Base-by-base conservation (phyloP, 2,113 vertebrate genomes). In the Myodes glareolus region DNA sequence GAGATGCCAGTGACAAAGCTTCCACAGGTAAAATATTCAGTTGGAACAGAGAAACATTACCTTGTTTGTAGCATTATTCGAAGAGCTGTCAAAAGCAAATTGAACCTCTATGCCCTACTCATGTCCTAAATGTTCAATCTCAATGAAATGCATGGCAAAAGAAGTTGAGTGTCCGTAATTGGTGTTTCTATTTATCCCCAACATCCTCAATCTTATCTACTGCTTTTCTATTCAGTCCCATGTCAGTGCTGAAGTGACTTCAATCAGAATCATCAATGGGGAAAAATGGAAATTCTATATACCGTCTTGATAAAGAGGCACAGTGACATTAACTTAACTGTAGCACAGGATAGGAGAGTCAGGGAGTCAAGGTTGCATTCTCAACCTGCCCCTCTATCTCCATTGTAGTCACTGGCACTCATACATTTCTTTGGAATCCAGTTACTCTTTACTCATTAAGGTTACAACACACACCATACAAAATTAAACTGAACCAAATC, bases 21-120 rank as follows among this genome's bases (percentile, higher is more conserved):
- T 72, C 33, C 29, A 70, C 29, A 23, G 31, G 21, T 36, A 68
- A 88, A 81, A 50, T 63, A 52, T 42, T 2, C 39, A 91, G 36
- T 10, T 39, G 9, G 19, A 67, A 84, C 68, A 75, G 7, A 75
- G 81, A 70, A 96, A 80, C 0, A 73, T 91, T 39, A 7, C 77
- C 86, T 86, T 76, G 58, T 52, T 95, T 88, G 50, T 47, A 11
- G 50, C 50, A 45, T 82, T 90, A 70, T 77, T 63, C 75, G 36
- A 77, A 45, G 27, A 39, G 19, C 3, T 65, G 50, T 27, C 39
- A 1, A 88, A 47, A 91, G 58, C 36, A 91, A n/a, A 92, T 50
- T 76, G 87, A 11, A 77, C 33, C 72, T 88, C 3, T 3, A 9
- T 68, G 4, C 58, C 21, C 33, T 82, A 39, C 77, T 50, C 17